phyloP scores from a whole-genome alignment of 2,888 invertebrate species.

The Neelides folsomi region DNA sequence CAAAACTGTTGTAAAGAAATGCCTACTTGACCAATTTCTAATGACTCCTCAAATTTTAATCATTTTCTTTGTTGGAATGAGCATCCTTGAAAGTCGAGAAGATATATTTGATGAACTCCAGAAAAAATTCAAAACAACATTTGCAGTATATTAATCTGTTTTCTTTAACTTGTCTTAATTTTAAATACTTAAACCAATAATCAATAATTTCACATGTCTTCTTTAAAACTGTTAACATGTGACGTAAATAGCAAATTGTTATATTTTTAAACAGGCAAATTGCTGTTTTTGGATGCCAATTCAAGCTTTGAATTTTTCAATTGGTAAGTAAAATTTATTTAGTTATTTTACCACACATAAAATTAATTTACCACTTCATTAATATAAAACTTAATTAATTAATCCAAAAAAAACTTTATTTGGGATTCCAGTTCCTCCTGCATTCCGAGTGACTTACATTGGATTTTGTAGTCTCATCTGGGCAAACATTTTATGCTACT shows the following conservation, averaged over 20 bases:
- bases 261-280: slow-evolving; percentile 45
- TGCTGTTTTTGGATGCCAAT: slow-evolving; percentile 74
- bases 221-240: too few relatives aligned
- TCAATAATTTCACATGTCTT: neutral
- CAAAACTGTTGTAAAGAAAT: slow-evolving; percentile 52
- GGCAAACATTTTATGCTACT: slow-evolving; percentile 71
- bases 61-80: slow-evolving; percentile 60
- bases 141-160: slow-evolving; percentile 35
- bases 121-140: slow-evolving; percentile 56
- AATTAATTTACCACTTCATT: slow-evolving; percentile 27
- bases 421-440: slow-evolving; percentile 52
- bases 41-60: slow-evolving; percentile 59
- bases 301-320: slow-evolving; percentile 59
- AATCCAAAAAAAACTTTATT: too few relatives aligned
- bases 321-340: too few relatives aligned
- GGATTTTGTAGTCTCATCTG: slow-evolving; percentile 64
- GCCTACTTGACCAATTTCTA: slow-evolving; percentile 60
- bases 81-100: slow-evolving; percentile 55
- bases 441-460: slow-evolving; percentile 62
- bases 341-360: too few relatives aligned
- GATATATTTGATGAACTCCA: slow-evolving; percentile 57
- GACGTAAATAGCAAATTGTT: neutral
- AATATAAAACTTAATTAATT: too few relatives aligned
- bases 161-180: neutral
- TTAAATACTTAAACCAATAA: neutral